Percentiles rank a stretch among this genome's conserved stretches.
Conservation (phyloP, 1,140 invertebrate genomes). For the Penaeus chinensis region DNA sequence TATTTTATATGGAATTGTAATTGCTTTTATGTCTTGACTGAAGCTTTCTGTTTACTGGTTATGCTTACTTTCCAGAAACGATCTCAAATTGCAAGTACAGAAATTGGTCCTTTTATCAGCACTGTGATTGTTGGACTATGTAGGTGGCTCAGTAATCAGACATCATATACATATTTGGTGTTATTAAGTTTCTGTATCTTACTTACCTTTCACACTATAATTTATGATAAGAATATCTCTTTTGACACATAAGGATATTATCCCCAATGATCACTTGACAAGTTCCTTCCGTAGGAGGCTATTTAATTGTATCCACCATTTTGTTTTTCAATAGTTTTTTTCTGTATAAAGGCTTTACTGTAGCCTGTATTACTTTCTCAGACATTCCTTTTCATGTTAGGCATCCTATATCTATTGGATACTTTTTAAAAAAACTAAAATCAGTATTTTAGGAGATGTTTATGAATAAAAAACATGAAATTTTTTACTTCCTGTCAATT, state of each 20-base stretch:
- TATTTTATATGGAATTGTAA: no score
- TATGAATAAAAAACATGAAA: not conserved
- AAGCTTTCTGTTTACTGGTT: not conserved
- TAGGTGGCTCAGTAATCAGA: slow-evolving; percentile 30
- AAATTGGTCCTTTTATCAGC: slow-evolving; percentile 5
- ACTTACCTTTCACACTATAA: not conserved
- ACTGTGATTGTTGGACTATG: slow-evolving; percentile 22
- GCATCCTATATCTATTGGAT: no score
- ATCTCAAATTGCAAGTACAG: slow-evolving; percentile 37
- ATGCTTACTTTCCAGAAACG: slow-evolving; percentile 33
- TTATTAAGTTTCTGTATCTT: no score
- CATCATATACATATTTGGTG: not conserved
- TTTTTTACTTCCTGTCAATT: no score
- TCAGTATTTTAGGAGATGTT: not conserved
- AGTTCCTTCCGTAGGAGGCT: slow-evolving; percentile 20
- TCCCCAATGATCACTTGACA: slow-evolving; percentile 1
- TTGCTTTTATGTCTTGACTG: no score
- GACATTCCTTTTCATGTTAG: slow-evolving; percentile 20
- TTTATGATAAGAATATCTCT: slow-evolving; percentile 19
- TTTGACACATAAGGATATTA: slow-evolving; percentile 18
- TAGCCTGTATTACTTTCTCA: slow-evolving; percentile 14
- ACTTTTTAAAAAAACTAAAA: not conserved
- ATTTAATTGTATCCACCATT: slow-evolving; percentile 29
- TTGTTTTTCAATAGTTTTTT: slow-evolving; percentile 15
- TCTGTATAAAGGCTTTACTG: slow-evolving; percentile 11